Evolutionary conservation across 2,888 invertebrate genomes (phyloP), one percentile per base, ranked within the genome.

Genomic region (Digitonthophagus gazella): DNA sequence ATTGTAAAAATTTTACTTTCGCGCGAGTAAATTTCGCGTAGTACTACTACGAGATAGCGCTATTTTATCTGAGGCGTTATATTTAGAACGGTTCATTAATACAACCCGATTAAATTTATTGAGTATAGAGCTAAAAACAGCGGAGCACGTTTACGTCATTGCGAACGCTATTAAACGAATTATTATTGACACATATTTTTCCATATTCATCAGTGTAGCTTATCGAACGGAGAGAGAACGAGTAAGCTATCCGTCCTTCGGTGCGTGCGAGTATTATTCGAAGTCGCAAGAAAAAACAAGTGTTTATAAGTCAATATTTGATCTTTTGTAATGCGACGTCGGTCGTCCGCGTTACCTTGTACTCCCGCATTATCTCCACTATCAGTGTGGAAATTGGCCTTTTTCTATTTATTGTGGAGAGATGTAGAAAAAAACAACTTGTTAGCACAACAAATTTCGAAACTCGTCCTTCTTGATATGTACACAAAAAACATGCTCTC

Each of bases 1-100:
- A 61, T 61, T 20, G 61, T 61, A 18, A 61, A 44, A 61, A 61
- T 61, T 61, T 61, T 61, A 61, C 61, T 61, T 61, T 61, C 61
- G 18, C 61, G 20, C 61, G 18, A 61, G 61, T 20, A 19, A 61
- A 61, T 61, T 57, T 61, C 20, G 19, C 20, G 20, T 61, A 61
- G n/a, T 61, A 61, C 19, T 61, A 61, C 16, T 19, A 18, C 61
- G 28, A 61, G 61, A 61, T 61, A 61, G 61, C 61, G 18, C 28
- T 44, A 44, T 44, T 44, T 44, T 44, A 44, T 44, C 28, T 44
- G 28, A 8, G 11, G 61, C 19, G 15, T 61, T 61, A 61, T 61
- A 61, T 19, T 61, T 61, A 61, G 61, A 61, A 61, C 61, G 20
- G 61, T 61, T 19, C 61, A 19, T 61, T 16, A 58, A 58, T 16